A percentile compares a stretch with the other conserved stretches of the same genome.
These are phyloP conservation scores for Pachliopta kotzebuea DNA, from an alignment of 2,888 invertebrate species.

Conservation along the genomic window DNA sequence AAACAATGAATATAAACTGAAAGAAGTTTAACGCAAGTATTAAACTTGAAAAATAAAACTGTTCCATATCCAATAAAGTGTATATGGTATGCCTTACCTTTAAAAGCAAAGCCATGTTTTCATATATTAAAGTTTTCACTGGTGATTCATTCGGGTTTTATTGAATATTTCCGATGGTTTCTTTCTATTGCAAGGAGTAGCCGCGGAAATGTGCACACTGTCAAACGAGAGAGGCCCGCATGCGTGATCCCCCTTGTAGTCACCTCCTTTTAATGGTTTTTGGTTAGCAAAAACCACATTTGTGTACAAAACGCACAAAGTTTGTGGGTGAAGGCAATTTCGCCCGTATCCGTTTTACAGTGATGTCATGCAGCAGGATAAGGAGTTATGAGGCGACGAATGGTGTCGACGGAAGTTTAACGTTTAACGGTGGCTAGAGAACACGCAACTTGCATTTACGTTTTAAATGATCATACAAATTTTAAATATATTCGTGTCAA, in stretches of 20 bases:
- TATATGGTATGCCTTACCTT: conserved; percentile 32
- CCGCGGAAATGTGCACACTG: conserved; percentile 36
- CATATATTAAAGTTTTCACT: conserved; percentile 5
- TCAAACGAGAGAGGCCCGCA: conserved; percentile 39
- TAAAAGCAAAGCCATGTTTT: conserved; percentile 19
- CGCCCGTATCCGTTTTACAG: conserved; percentile 58
- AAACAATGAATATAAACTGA: not conserved
- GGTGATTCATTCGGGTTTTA: conserved; percentile 10
- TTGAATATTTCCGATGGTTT: conserved; percentile 28
- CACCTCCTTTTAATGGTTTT: conserved; percentile 62
- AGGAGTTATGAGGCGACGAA: conserved; percentile 50
- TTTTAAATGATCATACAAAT: conserved; percentile 8
- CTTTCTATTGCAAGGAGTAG: conserved; percentile 14
- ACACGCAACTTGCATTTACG: conserved; percentile 20
- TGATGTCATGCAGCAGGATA: conserved; percentile 71
- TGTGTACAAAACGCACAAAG: conserved; percentile 42
- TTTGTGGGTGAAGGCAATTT: conserved; percentile 74
- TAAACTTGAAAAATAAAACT: not conserved
- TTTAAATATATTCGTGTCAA: not conserved
- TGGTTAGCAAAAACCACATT: conserved; percentile 53
- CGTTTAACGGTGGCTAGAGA: conserved; percentile 30
- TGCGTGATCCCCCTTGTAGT: conserved; percentile 54
- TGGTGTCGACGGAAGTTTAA: conserved; percentile 34
- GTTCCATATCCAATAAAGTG: not conserved
- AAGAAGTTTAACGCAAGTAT: not conserved